Evolutionary conservation across 2,888 invertebrate species (phyloP).

Genomic region (Watsonalla binaria): DNA sequence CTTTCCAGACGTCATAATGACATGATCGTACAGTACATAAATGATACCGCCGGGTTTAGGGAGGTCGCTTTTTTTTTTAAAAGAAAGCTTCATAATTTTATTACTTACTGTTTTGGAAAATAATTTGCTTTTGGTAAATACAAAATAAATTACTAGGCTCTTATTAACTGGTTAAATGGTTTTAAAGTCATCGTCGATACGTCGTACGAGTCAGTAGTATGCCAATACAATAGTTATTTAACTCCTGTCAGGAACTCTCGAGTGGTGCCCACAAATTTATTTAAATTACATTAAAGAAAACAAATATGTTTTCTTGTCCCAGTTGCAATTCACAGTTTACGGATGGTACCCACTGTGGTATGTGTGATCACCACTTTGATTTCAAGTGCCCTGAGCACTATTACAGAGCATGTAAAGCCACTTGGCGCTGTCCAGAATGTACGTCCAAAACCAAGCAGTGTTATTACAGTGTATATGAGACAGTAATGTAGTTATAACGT

Average conservation of each 20-base stretch:
- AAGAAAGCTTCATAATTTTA: too few relatives aligned
- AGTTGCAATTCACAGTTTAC: neutral
- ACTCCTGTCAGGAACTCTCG: neutral
- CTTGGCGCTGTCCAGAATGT: neutral
- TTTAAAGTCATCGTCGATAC: neutral
- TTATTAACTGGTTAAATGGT: too few relatives aligned
- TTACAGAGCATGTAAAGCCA: neutral
- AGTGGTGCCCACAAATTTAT: neutral
- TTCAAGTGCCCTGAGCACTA: neutral
- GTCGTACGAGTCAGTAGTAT: neutral
- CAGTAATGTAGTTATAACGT: too few relatives aligned
- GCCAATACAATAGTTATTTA: neutral
- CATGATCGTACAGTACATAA: too few relatives aligned
- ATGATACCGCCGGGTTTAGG: too few relatives aligned
- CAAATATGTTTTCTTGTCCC: neutral
- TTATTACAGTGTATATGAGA: too few relatives aligned
- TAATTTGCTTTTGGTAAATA: too few relatives aligned
- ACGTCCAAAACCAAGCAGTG: neutral
- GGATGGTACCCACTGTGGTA: neutral
- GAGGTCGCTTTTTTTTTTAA: too few relatives aligned
- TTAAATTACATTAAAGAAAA: too few relatives aligned
- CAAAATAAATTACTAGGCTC: too few relatives aligned
- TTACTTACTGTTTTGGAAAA: too few relatives aligned
- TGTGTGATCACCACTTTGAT: neutral
- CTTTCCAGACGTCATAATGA: too few relatives aligned